Base-by-base conservation (phyloP, 2,113 vertebrate genomes). In the Monopterus albus region DNA sequence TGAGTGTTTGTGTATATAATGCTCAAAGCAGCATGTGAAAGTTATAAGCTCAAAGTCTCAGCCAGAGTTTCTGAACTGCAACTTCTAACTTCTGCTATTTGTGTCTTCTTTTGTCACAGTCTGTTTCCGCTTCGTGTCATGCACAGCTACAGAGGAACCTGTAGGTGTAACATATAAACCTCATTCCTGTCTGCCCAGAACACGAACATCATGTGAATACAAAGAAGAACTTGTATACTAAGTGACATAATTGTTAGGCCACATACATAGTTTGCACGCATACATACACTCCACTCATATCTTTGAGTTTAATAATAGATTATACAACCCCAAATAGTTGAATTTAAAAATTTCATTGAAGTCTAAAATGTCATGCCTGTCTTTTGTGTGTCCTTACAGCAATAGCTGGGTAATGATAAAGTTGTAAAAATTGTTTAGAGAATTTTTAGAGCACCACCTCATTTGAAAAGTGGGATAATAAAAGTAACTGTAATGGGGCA, bases 71-170 rank as follows among this genome's bases (percentile, higher is more conserved):
- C 49, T 66, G 49, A 55, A 60, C 29, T 49, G 63, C 65, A 45
- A 63, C 74, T 83, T 87, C 72, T 18, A 53, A 78, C 81, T 87
- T 81, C 82, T 69, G 42, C 82, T 90, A 66, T 90, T 83, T 78
- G 50, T 88, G 78, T 82, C 71, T 89, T 90, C 80, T 39, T 76
- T 77, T 78, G 42, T 56, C 50, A 52, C 57, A 23, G 35, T 36
- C 42, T 77, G 70, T 43, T 88, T 88, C 81, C 65, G 60, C 38
- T 64, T 67, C 62, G 28, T 33, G 60, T 59, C 66, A 51, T 52
- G 65, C 35, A 39, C 14, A 1, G 11, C 21, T 39, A 62, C n/a
- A 81, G 67, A 67, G 42, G 36, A 73, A 72, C 39, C 13, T 71
- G 45, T 71, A 56, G 45, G 40, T 69, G 40, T 43, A 10, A 38